A percentile compares a stretch with the other conserved stretches of the same genome.
Conservation (phyloP, 2,113 vertebrate species). For the Hyaena hyaena region DNA sequence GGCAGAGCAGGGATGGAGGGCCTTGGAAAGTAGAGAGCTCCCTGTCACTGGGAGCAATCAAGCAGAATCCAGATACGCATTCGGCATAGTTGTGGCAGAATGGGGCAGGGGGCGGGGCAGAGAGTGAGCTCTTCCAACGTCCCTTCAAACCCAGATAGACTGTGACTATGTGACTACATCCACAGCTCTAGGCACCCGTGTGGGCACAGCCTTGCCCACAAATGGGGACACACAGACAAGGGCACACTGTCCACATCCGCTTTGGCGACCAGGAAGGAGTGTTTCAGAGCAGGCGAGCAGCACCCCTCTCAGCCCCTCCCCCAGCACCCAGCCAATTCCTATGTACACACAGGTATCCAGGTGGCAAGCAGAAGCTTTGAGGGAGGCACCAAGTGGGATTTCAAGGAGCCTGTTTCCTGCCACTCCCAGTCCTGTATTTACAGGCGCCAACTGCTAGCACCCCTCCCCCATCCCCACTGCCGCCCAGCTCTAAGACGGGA, state of each 20-base stretch:
- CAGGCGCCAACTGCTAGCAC: not conserved
- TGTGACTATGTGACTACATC: not conserved
- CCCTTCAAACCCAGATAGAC: not conserved
- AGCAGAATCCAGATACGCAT: not conserved
- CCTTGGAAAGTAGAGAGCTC: not conserved
- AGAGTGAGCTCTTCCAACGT: not conserved
- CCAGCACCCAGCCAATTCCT: not conserved
- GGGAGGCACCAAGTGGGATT: not conserved
- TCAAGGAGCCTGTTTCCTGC: not conserved
- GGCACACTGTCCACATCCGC: not conserved
- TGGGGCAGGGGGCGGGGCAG: fast-evolving
- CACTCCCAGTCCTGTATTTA: not conserved
- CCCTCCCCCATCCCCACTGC: not conserved
- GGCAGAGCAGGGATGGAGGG: not conserved
- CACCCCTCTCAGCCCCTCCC: not conserved
- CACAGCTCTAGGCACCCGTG: not conserved
- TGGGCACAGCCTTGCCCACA: not conserved
- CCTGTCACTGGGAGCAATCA: not conserved
- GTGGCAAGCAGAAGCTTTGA: slow-evolving; percentile 35
- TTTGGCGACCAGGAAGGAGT: not conserved
- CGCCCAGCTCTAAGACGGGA: not conserved
- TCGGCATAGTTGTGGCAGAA: not conserved
- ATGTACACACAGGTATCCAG: slow-evolving; percentile 50
- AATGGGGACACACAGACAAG: not conserved
- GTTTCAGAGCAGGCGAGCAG: not conserved